Base-by-base conservation (phyloP, 2,797 vertebrate species). In the Simalia tracyae region DNA sequence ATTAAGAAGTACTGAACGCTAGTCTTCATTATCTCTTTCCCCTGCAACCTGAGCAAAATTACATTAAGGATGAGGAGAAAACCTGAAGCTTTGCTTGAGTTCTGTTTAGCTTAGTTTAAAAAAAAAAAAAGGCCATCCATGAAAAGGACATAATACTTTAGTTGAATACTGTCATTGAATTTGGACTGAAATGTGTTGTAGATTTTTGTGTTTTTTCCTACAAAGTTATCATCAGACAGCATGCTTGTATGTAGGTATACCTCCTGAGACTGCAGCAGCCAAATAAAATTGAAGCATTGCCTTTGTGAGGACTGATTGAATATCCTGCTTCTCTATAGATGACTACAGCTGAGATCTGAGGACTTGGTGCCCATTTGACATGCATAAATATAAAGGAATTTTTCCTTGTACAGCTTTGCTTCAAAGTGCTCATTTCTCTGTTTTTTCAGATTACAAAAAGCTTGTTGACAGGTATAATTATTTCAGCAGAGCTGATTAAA, bases 401-500 rank as follows among this genome's bases (percentile, higher is more conserved):
- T 42, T 11, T 1, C 89, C 28, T n/a, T 88, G 60, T 12, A 19
- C 87, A 56, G 5, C 28, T 90, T 94, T 93, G 17, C 88, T 88
- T 94, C 84, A 54, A 63, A 87, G 88, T 93, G 46, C 46, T 95
- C 90, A 46, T 88, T 95, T 94, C 89, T 92, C 42, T 87, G 72
- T 96, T 95, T 94, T 92, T 86, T 93, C 90, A 87, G 93, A 94
- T 96, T 95, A 93, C 0, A 0, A 89, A 86, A 64, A 24, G 42
- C 50, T 87, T 81, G 11, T 87, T 92, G 57, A 94, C 92, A 91
- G 89, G 60, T 89, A 24, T 89, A 94, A 93, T 94, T 94, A 90
- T 89, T 96, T 92, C 14, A 42, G 89, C 91, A 95, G 56, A 8
- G 87, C 89, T 1, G 17, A 88, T 90, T 61, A 64, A 92, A 90